Conservation (phyloP, 2,113 vertebrate species). For the Bos indicus region DNA sequence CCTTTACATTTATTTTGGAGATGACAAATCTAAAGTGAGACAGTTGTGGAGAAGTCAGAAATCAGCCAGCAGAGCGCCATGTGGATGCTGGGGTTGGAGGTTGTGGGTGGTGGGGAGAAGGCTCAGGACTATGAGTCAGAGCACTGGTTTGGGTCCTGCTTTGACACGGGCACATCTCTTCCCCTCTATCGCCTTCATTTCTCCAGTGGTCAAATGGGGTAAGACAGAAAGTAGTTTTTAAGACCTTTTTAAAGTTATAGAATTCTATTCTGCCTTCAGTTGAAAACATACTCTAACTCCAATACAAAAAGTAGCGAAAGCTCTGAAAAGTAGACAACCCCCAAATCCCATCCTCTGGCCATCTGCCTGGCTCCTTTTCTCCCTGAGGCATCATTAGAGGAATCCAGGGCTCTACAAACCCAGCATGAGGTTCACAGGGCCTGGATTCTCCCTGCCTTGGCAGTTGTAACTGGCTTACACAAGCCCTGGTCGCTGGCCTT, state of each 20-base stretch:
- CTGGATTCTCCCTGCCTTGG: background rate
- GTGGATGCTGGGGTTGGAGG: background rate
- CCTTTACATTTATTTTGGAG: background rate
- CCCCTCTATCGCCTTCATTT: background rate
- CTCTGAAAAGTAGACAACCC: background rate
- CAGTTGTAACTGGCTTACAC: background rate
- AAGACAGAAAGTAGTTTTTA: background rate
- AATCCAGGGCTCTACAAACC: background rate
- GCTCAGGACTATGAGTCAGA: too few species aligned
- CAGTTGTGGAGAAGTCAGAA: background rate
- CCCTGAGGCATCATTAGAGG: background rate
- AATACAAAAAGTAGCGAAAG: background rate
- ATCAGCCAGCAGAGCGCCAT: background rate
- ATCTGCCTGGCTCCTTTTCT: background rate
- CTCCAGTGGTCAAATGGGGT: background rate
- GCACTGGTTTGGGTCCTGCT: background rate
- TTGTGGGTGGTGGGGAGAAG: background rate
- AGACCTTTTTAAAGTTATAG: background rate
- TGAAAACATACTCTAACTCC: background rate
- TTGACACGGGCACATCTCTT: fast-evolving
- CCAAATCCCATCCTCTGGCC: background rate
- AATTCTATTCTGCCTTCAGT: background rate
- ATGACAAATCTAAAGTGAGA: background rate
- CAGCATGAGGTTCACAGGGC: background rate
- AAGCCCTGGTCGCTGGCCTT: background rate